phyloP scores from a whole-genome alignment of 1,140 invertebrate species.

The Zaprionus tsacasi region DNA sequence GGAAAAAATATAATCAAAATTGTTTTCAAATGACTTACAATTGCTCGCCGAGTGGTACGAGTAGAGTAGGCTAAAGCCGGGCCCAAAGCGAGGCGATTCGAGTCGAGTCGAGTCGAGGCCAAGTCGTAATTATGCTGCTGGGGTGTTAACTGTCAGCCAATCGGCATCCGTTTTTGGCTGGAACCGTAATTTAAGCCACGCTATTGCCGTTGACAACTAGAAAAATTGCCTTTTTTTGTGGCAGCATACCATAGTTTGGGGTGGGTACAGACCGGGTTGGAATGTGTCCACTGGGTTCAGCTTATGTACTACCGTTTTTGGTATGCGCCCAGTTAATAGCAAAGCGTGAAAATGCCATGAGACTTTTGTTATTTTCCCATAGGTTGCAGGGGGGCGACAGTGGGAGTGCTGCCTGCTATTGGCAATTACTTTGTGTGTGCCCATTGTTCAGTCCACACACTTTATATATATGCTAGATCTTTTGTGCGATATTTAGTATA shows the following conservation, averaged over 20 bases:
- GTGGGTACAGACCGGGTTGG: not conserved
- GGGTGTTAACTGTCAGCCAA: conserved; percentile 80
- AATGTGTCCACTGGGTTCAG: conserved; percentile 48
- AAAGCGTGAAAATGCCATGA: conserved; percentile 51
- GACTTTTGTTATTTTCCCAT: conserved; percentile 44
- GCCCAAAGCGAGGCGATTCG: not conserved
- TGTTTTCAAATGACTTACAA: conserved; percentile 82
- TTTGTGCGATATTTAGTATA: not conserved
- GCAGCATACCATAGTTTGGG: not conserved
- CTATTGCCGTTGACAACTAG: conserved; percentile 80
- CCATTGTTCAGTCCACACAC: conserved; percentile 45
- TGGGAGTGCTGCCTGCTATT: conserved; percentile 18
- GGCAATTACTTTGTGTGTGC: conserved; percentile 63
- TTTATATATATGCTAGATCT: not conserved
- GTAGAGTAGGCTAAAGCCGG: not conserved
- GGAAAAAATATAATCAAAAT: conserved; percentile 83
- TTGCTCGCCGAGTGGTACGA: conserved; percentile 50
- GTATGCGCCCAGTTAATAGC: conserved; percentile 76
- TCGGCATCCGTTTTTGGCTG: conserved; percentile 51
- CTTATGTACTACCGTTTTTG: conserved; percentile 45
- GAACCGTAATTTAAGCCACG: conserved; percentile 73
- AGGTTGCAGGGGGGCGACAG: not conserved
- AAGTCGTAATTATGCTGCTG: conserved; percentile 68
- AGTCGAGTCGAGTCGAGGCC: not conserved
- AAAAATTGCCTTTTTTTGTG: conserved; percentile 76